Evolutionary conservation across 2,888 invertebrate genomes (phyloP).

Genomic region (Cloeon dipterum): DNA sequence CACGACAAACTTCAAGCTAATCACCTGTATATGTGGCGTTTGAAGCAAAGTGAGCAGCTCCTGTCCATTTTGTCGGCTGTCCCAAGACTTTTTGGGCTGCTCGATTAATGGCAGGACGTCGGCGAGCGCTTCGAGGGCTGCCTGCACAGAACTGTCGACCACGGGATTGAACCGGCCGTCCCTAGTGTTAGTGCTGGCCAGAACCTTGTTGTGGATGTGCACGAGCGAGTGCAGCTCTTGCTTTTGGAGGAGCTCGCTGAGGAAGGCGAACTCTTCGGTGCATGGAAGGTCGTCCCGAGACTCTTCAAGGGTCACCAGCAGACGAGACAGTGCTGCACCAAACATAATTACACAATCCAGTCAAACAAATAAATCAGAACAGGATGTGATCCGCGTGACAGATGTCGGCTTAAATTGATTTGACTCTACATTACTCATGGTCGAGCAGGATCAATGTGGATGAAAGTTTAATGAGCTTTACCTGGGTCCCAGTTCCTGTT

Average conservation of each 20-base stretch:
- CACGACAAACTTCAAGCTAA: constrained; percentile 8
- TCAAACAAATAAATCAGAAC: background rate
- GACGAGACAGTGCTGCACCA: constrained; percentile 49
- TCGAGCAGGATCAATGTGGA: background rate
- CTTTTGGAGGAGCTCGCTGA: constrained; percentile 61
- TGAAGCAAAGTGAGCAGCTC: constrained; percentile 62
- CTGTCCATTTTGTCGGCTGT: background rate
- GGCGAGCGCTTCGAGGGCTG: constrained; percentile 55
- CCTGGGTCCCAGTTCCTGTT: constrained; percentile 36
- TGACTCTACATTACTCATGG: background rate
- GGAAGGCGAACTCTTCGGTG: constrained; percentile 65
- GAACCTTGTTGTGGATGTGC: constrained; percentile 74
- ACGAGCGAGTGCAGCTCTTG: constrained; percentile 75
- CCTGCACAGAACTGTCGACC: constrained; percentile 63
- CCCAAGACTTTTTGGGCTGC: constrained; percentile 45
- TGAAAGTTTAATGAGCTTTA: constrained; percentile 13
- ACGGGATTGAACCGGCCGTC: constrained; percentile 62
- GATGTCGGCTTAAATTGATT: no score
- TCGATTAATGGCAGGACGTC: constrained; percentile 41
- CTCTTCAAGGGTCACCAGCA: constrained; percentile 62
- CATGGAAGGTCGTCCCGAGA: constrained; percentile 44
- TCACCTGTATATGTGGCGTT: constrained; percentile 74
- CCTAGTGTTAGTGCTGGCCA: constrained; percentile 40
- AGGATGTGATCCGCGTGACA: no score
- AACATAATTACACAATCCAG: background rate